Evolutionary conservation across 2,888 invertebrate genomes (phyloP).

Genomic region (Pterostichus niger): DNA sequence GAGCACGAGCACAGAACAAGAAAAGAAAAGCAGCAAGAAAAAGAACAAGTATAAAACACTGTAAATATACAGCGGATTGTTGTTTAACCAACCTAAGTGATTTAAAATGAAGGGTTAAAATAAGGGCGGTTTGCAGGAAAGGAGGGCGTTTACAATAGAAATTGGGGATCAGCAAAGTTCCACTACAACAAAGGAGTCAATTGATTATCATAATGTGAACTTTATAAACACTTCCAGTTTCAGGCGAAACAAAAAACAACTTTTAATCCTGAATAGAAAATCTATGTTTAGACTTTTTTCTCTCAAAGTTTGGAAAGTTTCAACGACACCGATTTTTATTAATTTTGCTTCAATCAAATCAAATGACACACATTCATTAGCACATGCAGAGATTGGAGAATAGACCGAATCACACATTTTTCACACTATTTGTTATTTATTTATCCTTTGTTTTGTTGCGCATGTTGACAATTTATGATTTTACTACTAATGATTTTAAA

Average conservation of each 20-base stretch:
- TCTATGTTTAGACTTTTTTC: conserved; percentile 58
- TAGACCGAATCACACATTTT: conserved; percentile 15
- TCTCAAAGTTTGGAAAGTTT: conserved; percentile 51
- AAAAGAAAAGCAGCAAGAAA: conserved; percentile 15
- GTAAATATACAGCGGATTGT: conserved; percentile 43
- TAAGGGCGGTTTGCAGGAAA: conserved; percentile 26
- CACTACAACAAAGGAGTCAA: conserved; percentile 61
- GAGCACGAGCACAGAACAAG: conserved; percentile 2
- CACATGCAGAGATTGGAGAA: conserved; percentile 19
- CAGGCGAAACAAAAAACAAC: conserved; percentile 59
- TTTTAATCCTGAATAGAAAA: conserved; percentile 62
- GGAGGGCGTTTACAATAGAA: conserved; percentile 55
- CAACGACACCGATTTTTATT: conserved; percentile 53
- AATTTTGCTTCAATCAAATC: conserved; percentile 34
- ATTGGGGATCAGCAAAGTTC: conserved; percentile 61
- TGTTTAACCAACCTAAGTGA: conserved; percentile 51
- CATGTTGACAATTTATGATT: conserved; percentile 52
- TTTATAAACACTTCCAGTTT: conserved; percentile 60
- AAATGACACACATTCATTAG: conserved; percentile 33
- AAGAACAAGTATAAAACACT: conserved; percentile 48
- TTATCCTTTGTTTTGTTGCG: conserved; percentile 38
- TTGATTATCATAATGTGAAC: conserved; percentile 63
- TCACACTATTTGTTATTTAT: conserved; percentile 47
- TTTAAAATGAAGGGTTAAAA: conserved; percentile 55
- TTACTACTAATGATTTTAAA: conserved; percentile 42